phyloP scores from a whole-genome alignment of 2,113 vertebrate species.

The Hystrix cristata region DNA sequence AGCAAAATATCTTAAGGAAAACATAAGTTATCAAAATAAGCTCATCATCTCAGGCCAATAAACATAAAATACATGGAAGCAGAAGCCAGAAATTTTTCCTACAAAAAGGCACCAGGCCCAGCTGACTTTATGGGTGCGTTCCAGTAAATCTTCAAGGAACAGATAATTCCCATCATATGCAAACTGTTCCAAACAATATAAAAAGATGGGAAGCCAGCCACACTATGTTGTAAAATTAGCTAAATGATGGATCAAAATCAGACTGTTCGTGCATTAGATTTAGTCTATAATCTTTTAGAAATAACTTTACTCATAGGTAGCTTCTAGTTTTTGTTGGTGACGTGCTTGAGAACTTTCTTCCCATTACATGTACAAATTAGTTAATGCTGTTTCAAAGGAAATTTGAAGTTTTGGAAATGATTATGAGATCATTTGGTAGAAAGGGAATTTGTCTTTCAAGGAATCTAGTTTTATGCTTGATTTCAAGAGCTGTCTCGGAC shows the following conservation, averaged over 20 bases:
- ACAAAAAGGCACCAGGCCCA: constrained; percentile 53
- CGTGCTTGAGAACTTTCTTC: background rate
- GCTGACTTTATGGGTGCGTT: constrained; percentile 52
- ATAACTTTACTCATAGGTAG: constrained; percentile 35
- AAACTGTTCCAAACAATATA: constrained; percentile 55
- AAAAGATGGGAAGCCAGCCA: background rate
- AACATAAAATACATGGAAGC: background rate
- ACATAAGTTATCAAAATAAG: constrained; percentile 22
- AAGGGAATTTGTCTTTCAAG: constrained; percentile 15
- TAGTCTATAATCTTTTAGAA: background rate
- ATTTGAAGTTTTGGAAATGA: constrained; percentile 12
- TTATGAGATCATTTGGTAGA: constrained; percentile 47
- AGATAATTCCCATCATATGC: constrained; percentile 32
- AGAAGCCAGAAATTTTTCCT: constrained; percentile 53
- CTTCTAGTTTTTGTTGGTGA: constrained; percentile 1
- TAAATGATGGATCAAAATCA: constrained; percentile 57
- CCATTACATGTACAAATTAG: constrained; percentile 10
- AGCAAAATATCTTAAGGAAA: constrained; percentile 31
- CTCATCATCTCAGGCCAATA: constrained; percentile 5
- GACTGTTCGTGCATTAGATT: background rate
- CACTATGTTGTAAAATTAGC: constrained; percentile 18
- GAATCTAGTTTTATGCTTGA: constrained; percentile 39
- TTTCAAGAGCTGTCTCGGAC: constrained; percentile 45
- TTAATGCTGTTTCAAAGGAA: constrained; percentile 46
- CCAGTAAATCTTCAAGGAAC: constrained; percentile 62